A percentile compares a stretch with the other conserved stretches of the same genome.
Conservation (phyloP, 2,113 vertebrate genomes). For the Poeciliopsis retropinna region DNA sequence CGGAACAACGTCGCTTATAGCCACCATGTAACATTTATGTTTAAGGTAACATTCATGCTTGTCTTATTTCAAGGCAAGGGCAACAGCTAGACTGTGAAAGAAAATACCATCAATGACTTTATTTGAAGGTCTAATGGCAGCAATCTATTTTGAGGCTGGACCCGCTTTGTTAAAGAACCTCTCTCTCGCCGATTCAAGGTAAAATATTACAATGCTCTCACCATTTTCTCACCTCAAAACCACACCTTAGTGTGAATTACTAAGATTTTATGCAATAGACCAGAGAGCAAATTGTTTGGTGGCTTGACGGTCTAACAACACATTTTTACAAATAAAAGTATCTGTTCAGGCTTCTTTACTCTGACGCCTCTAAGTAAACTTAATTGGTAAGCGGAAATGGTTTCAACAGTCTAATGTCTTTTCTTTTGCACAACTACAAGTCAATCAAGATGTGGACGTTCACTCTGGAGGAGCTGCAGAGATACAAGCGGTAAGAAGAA, state of each 20-base stretch:
- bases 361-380: background rate
- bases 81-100: constrained; percentile 44
- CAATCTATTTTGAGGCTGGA: constrained; percentile 48
- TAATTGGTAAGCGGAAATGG: too few relatives aligned
- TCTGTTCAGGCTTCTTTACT: background rate
- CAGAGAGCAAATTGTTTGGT: background rate
- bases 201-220: constrained; percentile 26
- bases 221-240: background rate
- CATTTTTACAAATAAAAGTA: background rate
- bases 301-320: background rate
- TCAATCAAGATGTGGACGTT: background rate
- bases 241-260: background rate
- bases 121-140: constrained; percentile 60
- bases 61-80: constrained; percentile 65
- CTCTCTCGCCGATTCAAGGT: constrained; percentile 19
- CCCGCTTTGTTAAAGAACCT: constrained; percentile 20
- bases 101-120: constrained; percentile 53
- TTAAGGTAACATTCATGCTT: constrained; percentile 73
- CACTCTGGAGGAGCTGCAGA: background rate
- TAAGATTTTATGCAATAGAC: background rate
- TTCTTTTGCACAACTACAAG: background rate
- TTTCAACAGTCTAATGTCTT: too few relatives aligned
- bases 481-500: background rate
- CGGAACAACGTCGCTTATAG: constrained; percentile 58
- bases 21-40: constrained; percentile 51